A percentile compares a stretch with the other conserved stretches of the same genome.
These are phyloP conservation scores for Odontothrips loti DNA, from an alignment of 2,888 invertebrate genomes.

Conservation along the genomic window DNA sequence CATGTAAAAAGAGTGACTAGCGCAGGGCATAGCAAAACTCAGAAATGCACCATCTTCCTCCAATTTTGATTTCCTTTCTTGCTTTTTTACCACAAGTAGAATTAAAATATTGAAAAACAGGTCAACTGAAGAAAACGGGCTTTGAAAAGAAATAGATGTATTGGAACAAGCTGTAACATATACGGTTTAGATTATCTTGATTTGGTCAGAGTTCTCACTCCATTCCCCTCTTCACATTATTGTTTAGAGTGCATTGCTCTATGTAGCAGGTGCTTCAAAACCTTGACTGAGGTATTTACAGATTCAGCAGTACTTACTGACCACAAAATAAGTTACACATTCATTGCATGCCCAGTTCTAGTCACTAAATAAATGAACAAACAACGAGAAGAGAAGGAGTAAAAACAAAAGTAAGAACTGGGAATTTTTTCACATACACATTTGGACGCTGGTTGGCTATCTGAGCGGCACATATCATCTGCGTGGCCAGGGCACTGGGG, in stretches of 20 bases:
- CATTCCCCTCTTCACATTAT: background rate
- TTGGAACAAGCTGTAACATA: background rate
- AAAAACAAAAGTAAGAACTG: conserved; percentile 45
- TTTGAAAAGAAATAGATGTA: conserved; percentile 19
- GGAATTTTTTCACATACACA: conserved; percentile 67
- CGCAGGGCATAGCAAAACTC: background rate
- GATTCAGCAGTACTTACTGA: conserved; percentile 31
- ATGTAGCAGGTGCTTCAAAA: conserved; percentile 16
- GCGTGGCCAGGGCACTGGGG: conserved; percentile 94
- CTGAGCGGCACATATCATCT: conserved; percentile 91
- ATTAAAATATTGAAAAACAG: conserved; percentile 20
- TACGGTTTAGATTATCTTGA: background rate
- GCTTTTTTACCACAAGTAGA: background rate
- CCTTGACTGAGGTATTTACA: background rate
- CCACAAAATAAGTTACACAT: conserved; percentile 30
- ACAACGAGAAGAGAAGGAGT: conserved; percentile 29
- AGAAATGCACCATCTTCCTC: background rate
- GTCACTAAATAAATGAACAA: conserved; percentile 30
- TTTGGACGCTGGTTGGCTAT: conserved; percentile 88
- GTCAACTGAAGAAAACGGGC: conserved; percentile 12
- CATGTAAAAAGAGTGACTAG: background rate
- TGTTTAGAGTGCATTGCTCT: conserved; percentile 12
- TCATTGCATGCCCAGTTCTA: conserved; percentile 28
- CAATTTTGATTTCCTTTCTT: background rate
- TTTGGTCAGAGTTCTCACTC: background rate